Evolutionary conservation across 2,113 vertebrate species (phyloP).

Genomic region (Protomyctophum bolini): DNA sequence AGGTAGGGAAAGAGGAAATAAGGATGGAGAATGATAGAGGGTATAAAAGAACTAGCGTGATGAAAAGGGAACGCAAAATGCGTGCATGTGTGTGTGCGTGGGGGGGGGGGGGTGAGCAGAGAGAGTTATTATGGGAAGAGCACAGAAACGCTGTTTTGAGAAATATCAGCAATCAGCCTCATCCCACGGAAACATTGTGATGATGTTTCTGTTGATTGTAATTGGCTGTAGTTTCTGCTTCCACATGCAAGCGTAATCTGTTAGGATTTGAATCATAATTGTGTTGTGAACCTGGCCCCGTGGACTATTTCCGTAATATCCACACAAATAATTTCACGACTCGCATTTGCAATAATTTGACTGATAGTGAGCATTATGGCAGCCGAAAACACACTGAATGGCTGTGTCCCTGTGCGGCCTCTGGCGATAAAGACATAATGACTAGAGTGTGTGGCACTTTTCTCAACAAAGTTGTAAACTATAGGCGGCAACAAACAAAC

Average conservation of each 20-base stretch:
- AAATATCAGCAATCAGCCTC: background rate
- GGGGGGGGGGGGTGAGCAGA: too few relatives aligned
- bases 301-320: slow-evolving; percentile 2
- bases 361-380: background rate
- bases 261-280: slow-evolving; percentile 34
- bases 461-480: too few relatives aligned
- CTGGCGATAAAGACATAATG: too few relatives aligned
- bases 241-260: slow-evolving; percentile 25
- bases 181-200: background rate
- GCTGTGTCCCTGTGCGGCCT: too few relatives aligned
- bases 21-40: background rate
- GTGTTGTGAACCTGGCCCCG: slow-evolving; percentile 1
- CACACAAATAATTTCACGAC: background rate
- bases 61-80: too few relatives aligned
- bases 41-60: background rate
- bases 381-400: background rate
- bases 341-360: background rate
- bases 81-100: too few relatives aligned
- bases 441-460: too few relatives aligned
- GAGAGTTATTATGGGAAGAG: background rate
- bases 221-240: slow-evolving; percentile 9
- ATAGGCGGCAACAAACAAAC: too few relatives aligned
- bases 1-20: background rate
- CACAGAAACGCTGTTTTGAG: background rate
- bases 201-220: slow-evolving; percentile 19